Evolutionary conservation across 2,113 vertebrate species (phyloP), one percentile per base, ranked within the genome.

Genomic region (Chaetodon trifascialis): DNA sequence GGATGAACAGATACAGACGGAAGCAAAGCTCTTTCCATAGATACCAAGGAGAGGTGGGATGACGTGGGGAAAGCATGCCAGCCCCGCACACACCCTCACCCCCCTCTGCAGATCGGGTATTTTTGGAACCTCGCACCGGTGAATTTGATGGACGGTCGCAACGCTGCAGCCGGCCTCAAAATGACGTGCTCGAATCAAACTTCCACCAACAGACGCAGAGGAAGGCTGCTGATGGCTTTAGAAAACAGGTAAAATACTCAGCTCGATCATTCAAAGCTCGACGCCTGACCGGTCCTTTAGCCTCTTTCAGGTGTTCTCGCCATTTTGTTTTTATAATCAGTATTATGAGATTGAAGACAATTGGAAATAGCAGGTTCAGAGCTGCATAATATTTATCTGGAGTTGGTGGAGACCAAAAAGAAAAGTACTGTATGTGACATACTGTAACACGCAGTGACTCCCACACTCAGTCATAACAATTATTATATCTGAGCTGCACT

Each of bases 1-100:
- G 77, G 84, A 90, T 84, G 87, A 88, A 30, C 36, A 47, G 76
- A 83, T 89, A 79, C 25, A 69, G 73, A 85, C 34, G 58, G 66
- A 73, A 60, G 71, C 73, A 30, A 44, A 65, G 62, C 47, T 70
- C 68, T 86, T 83, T 56, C 66, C 55, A 51, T 42, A 44, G 76
- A 75, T 49, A 21, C 52, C 60, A 74, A 62, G 46, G 58, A 73
- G 36, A 70, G 56, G 71, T 16, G 38, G 62, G 59, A 75, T 55
- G 73, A 56, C 49, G 40, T 3, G 21, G 8, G 54, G 25, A 23
- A 59, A 12, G 16, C n/a, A 63, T 42, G 23, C 67, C 73, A 76
- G 67, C 70, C 62, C 47, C 21, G 74, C 11, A 19, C 68, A 75
- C 69, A 54, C 58, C 19, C 38, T 15, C 64, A 25, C 67, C 21